Base-by-base conservation (phyloP, 2,888 invertebrate species). In the Steromphala cineraria region DNA sequence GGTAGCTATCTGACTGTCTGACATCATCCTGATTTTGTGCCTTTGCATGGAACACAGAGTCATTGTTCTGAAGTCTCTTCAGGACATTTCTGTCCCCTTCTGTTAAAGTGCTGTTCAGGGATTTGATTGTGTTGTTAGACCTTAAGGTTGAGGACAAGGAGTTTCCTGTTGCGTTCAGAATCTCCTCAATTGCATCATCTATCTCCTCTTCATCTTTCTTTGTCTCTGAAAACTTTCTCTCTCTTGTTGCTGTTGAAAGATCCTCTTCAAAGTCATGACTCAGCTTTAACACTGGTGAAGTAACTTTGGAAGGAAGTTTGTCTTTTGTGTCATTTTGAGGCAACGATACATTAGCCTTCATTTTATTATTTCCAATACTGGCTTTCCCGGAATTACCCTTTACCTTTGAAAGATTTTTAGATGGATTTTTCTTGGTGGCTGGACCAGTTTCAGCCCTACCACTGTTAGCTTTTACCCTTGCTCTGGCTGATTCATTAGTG, bases 151-250 rank as follows among this genome's bases (percentile, higher is more conserved):
- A 89, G 17, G 82, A 83, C 24, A 85, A 75, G 0, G 88, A 84
- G 24, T 85, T 80, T n/a, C 74, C 85, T 10, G 89, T 90, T 55
- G 86, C 86, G 62, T 86, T 91, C 19, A 92, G 82, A 53, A 92
- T 92, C 80, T 92, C 92, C 67, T 91, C 90, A 78, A 92, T 90
- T n/a, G 88, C 90, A 46, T 89, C 88, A 77, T 90, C 87, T 53
- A 92, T 86, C 19, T 86, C 84, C 40, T 79, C 74, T 46, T 82
- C 79, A 28, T 83, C 84, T 76, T 76, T 81, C 77, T 86, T 89
- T 8, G 86, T 85, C 82, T 90, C 89, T 21, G 89, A 88, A 81
- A 88, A 90, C 75, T 85, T 88, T 53, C 88, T 86, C 75, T 88
- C 89, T 67, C 85, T 84, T 75, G 85, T 85, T 28, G 24, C 75